A percentile compares a stretch with the other conserved stretches of the same genome.
Conservation (phyloP, 1,140 invertebrate species). For the Nixonia krombeini region DNA sequence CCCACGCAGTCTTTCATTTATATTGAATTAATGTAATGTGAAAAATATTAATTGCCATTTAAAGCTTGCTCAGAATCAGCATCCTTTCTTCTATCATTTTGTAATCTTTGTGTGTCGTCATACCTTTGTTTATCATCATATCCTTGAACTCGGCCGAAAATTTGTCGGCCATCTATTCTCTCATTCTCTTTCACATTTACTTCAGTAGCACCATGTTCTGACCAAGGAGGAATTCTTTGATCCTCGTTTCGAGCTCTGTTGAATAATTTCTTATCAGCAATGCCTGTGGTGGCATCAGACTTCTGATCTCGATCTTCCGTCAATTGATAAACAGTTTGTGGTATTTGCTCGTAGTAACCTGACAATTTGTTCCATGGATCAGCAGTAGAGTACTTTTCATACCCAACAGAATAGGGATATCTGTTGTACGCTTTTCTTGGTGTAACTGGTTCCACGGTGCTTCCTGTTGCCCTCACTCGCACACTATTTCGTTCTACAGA, state of each 20-base stretch:
- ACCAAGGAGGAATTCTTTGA: constrained; percentile 62
- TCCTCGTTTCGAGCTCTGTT: constrained; percentile 43
- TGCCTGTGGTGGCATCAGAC: constrained; percentile 36
- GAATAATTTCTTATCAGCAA: constrained; percentile 50
- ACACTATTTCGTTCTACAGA: constrained; percentile 21
- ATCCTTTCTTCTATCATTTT: constrained; percentile 51
- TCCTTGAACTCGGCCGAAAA: constrained; percentile 54
- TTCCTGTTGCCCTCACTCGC: constrained; percentile 12
- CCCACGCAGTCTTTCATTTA: too few relatives aligned
- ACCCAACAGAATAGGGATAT: constrained; percentile 18
- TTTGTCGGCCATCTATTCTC: constrained; percentile 60
- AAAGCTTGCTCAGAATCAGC: constrained; percentile 40
- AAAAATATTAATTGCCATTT: constrained; percentile 30
- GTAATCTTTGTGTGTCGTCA: too few relatives aligned
- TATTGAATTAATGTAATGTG: too few relatives aligned
- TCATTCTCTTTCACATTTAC: constrained; percentile 70
- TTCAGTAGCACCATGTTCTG: constrained; percentile 68
- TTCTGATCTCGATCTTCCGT: constrained; percentile 42
- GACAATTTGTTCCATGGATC: constrained; percentile 30
- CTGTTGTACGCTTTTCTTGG: constrained; percentile 28
- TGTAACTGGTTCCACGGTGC: constrained; percentile 4
- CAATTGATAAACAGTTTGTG: constrained; percentile 24
- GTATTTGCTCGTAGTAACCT: constrained; percentile 31
- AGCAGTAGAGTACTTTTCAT: constrained; percentile 24
- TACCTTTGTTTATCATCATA: constrained; percentile 56